These are phyloP conservation scores for Graphium colonna DNA, from an alignment of 2,888 invertebrate species.

Conservation along the genomic window DNA sequence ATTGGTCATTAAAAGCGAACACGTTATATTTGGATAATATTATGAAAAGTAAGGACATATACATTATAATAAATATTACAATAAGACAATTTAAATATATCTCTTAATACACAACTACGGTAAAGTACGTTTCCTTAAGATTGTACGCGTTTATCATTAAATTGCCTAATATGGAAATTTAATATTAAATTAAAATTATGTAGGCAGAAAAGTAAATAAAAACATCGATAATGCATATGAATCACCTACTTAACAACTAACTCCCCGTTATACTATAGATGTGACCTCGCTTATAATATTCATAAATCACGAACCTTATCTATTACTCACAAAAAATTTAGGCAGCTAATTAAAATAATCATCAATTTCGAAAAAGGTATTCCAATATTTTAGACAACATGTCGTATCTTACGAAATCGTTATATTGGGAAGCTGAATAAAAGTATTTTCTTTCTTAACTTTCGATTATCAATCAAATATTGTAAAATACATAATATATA, in stretches of 20 bases:
- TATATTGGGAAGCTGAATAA: neutral
- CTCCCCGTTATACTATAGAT: conserved; percentile 27
- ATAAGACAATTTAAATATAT: neutral
- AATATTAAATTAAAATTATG: conserved; percentile 16
- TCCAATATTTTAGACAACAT: conserved; percentile 6
- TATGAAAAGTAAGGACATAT: conserved; percentile 5
- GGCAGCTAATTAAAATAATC: conserved; percentile 18
- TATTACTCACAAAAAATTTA: conserved; percentile 19
- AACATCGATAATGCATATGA: conserved; percentile 47
- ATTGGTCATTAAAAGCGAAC: neutral
- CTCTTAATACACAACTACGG: neutral
- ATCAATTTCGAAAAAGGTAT: conserved; percentile 11
- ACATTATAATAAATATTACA: conserved; percentile 1
- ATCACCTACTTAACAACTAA: conserved; percentile 42
- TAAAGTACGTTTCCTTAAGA: conserved; percentile 2
- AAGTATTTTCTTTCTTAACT: neutral
- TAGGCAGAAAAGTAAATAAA: conserved; percentile 32
- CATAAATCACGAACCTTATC: conserved; percentile 30
- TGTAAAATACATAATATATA: too few relatives aligned
- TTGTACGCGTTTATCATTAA: conserved; percentile 7
- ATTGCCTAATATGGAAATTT: conserved; percentile 16
- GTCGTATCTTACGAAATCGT: conserved; percentile 4
- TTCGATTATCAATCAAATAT: neutral
- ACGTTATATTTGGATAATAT: neutral
- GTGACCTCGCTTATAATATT: conserved; percentile 41